A percentile compares a stretch with the other conserved stretches of the same genome.
phyloP scores from a whole-genome alignment of 2,113 vertebrate genomes.

The Spilogale gracilis region DNA sequence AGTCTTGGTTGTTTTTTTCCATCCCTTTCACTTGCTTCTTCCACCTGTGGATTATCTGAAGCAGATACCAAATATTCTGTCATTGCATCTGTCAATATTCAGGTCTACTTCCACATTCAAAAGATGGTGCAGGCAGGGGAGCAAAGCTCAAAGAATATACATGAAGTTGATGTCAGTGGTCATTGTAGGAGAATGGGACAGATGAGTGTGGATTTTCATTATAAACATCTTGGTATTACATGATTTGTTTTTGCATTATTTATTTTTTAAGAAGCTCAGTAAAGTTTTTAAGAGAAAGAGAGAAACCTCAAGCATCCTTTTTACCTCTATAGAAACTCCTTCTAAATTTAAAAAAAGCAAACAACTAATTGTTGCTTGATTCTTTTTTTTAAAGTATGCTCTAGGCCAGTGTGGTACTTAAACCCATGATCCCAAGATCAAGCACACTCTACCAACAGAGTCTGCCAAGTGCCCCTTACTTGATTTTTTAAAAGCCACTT shows the following conservation, averaged over 20 bases:
- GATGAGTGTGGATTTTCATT: not conserved
- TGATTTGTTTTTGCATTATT: not conserved
- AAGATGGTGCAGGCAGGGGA: not conserved
- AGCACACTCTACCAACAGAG: not conserved
- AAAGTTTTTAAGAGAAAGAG: not conserved
- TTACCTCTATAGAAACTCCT: not conserved
- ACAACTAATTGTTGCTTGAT: not conserved
- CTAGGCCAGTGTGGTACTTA: not conserved
- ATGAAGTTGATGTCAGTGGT: not conserved
- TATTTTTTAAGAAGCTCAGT: not conserved
- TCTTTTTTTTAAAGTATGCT: not conserved
- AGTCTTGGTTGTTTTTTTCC: not conserved
- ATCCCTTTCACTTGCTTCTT: not conserved
- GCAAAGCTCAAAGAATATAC: not conserved
- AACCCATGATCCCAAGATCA: not conserved
- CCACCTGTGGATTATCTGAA: not conserved
- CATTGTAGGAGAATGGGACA: not conserved
- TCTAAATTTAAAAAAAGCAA: slow-evolving; percentile 4
- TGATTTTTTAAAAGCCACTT: not conserved
- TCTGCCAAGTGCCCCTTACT: not conserved
- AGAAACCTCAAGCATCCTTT: not conserved
- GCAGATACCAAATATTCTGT: not conserved
- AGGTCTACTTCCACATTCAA: not conserved
- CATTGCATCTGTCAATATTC: not conserved
- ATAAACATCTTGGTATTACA: not conserved